Conservation (phyloP, 2,797 vertebrate genomes). For the Hemitrygon akajei region DNA sequence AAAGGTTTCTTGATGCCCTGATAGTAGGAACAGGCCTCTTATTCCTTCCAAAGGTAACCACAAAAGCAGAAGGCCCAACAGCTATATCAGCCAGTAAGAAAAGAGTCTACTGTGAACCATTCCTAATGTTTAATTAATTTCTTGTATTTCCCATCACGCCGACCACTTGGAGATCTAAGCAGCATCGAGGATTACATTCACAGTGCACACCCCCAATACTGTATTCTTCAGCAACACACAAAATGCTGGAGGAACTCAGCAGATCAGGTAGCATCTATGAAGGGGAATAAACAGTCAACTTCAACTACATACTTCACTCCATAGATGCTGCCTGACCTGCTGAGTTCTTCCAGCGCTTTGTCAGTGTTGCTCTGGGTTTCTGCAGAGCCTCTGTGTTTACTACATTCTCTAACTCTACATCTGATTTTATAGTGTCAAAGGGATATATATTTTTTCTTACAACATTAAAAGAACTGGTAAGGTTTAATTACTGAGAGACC, state of each 20-base stretch:
- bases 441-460: neutral
- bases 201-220: neutral
- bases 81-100: neutral
- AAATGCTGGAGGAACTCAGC: too few relatives aligned
- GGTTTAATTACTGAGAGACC: neutral
- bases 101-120: neutral
- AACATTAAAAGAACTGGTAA: neutral
- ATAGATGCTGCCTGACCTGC: too few relatives aligned
- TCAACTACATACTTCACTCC: too few relatives aligned
- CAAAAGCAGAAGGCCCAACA: neutral
- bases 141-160: neutral
- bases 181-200: neutral
- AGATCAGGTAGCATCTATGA: too few relatives aligned
- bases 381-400: too few relatives aligned
- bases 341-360: too few relatives aligned
- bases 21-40: neutral
- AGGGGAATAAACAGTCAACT: too few relatives aligned
- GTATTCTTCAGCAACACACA: neutral
- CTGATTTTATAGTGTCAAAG: too few relatives aligned
- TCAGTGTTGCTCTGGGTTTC: too few relatives aligned
- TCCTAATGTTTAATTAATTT: neutral
- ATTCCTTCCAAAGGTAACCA: neutral
- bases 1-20: too few relatives aligned
- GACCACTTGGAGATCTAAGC: neutral
- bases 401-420: neutral